Conservation (phyloP, 2,113 vertebrate genomes). For the Aptenodytes patagonicus region DNA sequence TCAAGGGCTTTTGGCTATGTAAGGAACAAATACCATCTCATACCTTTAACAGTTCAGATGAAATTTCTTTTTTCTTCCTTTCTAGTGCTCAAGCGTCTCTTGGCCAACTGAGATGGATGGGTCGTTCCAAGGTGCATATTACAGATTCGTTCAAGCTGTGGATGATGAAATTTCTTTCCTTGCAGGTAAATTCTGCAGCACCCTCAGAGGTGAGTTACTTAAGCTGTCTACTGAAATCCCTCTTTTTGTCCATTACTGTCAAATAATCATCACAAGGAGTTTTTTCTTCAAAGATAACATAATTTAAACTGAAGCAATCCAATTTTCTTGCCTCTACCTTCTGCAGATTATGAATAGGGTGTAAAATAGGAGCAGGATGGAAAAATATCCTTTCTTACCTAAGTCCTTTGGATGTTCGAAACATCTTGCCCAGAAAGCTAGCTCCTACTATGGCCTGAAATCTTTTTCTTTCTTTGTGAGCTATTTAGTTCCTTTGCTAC, state of each 20-base stretch:
- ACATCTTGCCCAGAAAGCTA: neutral
- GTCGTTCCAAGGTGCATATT: neutral
- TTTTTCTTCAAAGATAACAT: neutral
- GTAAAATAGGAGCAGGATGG: neutral
- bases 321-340: neutral
- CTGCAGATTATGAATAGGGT: neutral
- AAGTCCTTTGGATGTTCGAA: neutral
- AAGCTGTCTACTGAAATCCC: neutral
- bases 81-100: neutral
- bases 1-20: neutral
- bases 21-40: neutral
- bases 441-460: neutral
- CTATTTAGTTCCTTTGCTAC: neutral
- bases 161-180: conserved; percentile 5
- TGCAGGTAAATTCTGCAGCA: neutral
- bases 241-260: neutral
- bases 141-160: neutral
- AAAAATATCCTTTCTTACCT: neutral
- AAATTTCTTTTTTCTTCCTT: neutral
- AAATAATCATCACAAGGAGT: neutral
- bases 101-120: neutral
- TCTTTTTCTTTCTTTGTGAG: neutral
- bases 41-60: neutral
- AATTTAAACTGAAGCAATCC: neutral
- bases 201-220: neutral